Conservation (phyloP, 2,113 vertebrate species). For the Pholis gunnellus region DNA sequence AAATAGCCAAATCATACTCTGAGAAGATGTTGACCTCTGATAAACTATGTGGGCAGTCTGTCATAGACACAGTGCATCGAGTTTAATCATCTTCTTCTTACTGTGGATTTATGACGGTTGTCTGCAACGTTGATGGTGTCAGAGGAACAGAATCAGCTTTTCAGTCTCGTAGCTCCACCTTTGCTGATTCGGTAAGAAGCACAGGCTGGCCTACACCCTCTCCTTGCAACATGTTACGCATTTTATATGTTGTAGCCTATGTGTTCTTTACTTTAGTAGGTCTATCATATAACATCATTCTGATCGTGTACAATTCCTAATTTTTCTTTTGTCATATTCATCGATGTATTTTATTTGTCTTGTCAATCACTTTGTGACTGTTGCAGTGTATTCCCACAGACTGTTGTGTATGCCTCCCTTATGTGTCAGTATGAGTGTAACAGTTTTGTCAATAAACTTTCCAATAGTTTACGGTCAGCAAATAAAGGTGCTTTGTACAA, state of each 20-base stretch:
- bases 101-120: neutral
- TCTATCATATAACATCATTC: neutral
- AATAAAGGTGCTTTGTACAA: neutral
- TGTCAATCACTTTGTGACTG: neutral
- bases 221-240: neutral
- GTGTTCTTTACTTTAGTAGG: neutral
- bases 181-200: too few relatives aligned
- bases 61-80: neutral
- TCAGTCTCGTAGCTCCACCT: too few relatives aligned
- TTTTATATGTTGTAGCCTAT: neutral
- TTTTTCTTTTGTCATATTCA: neutral
- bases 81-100: neutral
- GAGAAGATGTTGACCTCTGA: neutral
- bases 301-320: neutral
- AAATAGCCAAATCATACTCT: neutral
- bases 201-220: neutral
- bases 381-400: too few relatives aligned
- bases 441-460: neutral
- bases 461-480: neutral
- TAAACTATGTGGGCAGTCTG: neutral
- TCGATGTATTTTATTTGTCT: neutral
- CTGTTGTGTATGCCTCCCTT: neutral
- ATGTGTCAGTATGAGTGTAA: neutral
- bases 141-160: neutral
- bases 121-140: neutral